Evolutionary conservation across 2,797 vertebrate species (phyloP).

Genomic region (Bradypodion pumilum): DNA sequence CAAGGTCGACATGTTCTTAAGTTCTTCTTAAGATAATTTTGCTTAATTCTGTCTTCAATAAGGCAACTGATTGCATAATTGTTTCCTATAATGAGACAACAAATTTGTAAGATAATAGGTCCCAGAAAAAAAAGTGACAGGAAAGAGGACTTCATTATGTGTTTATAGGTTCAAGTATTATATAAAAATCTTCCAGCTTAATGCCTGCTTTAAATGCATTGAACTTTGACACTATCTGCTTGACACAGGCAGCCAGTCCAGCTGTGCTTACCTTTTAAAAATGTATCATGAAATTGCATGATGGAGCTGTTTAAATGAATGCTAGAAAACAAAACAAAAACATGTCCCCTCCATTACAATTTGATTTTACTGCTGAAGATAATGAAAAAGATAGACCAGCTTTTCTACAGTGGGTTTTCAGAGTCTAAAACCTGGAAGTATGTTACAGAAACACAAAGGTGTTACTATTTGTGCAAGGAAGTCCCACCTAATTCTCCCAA

Average conservation of each 20-base stretch:
- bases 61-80: constrained; percentile 1
- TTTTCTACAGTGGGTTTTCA: not conserved
- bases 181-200: not conserved
- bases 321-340: not conserved
- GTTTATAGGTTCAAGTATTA: not conserved
- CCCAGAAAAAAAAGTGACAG: not conserved
- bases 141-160: not conserved
- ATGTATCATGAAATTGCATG: not conserved
- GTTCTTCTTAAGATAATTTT: not conserved
- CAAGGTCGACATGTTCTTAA: not conserved
- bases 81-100: not conserved
- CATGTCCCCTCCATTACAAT: not conserved
- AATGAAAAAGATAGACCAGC: not conserved
- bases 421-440: not conserved
- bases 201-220: not conserved
- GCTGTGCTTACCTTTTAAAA: not conserved
- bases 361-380: not conserved
- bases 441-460: not conserved
- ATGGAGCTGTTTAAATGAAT: not conserved
- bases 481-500: not conserved
- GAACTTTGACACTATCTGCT: not conserved
- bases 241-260: not conserved
- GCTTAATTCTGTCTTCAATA: not conserved
- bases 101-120: not conserved
- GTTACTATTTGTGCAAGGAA: not conserved